Base-by-base conservation (phyloP, 2,888 invertebrate species). In the Sminthurinus aureus region DNA sequence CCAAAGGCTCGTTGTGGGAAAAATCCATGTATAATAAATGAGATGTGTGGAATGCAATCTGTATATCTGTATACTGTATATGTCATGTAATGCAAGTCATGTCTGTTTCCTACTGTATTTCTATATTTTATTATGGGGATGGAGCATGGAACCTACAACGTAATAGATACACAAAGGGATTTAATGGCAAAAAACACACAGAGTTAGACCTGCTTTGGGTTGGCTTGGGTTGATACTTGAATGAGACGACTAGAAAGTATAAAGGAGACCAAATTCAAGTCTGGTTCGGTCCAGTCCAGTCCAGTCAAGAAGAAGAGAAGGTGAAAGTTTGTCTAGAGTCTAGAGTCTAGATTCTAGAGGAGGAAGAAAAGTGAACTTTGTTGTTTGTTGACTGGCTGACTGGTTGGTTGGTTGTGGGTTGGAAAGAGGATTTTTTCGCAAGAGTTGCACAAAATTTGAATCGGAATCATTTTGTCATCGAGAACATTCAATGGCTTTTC, bases 361-460 rank as follows among this genome's bases (percentile, higher is more conserved):
- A 77, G 9, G 24, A 38, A 38, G 38, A 38, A 38, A 38, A 38
- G 38, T 38, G 1, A 6, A 38, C 38, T 38, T 38, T 38, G 38
- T 38, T 38, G 38, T n/a, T n/a, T n/a, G n/a, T n/a, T n/a, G n/a
- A n/a, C n/a, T n/a, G n/a, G n/a, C n/a, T n/a, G n/a, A n/a, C n/a
- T n/a, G 38, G 1, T 38, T 38, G 38, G 38, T 38, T 38, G 58
- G 13, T 58, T n/a, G n/a, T n/a, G n/a, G 69, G 69, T 24, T 22
- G 13, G 24, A 71, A 26, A 71, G 71, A 24, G 71, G 24, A 71
- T 78, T 76, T 83, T 85, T 85, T 85, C 79, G 83, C 85, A 81
- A 85, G 81, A 75, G 79, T 80, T 81, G 85, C 85, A 85, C 81
- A 83, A 85, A 85, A 85, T 85, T 85, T 85, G 85, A 85, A 85